Base-by-base conservation (phyloP, 2,888 invertebrate genomes). In the Pseudococcus viburni region DNA sequence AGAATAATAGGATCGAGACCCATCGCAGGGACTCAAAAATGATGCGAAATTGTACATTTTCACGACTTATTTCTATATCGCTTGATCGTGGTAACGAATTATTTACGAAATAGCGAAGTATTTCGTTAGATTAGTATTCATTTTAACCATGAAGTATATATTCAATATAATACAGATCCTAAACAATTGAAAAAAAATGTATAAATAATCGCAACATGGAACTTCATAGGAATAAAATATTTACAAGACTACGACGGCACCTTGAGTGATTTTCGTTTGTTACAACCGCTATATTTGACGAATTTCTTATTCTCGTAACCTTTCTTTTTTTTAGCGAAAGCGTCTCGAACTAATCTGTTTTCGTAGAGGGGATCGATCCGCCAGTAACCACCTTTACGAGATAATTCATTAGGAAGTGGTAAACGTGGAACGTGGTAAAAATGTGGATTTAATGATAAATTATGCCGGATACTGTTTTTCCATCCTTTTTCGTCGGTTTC, bases 401-500 rank as follows among this genome's bases (percentile, higher is more conserved):
- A 87, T 80, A 87, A 55, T 73, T 87, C 87, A 77, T 87, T 77
- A 22, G 87, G 87, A 80, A 77, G 87, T 80, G 87, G 87, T 80
- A 80, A 80, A 80, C 87, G 87, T 80, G 87, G 87, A 48, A 87
- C 87, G 48, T 87, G 87, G 87, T 83, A 87, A 80, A 87, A 87
- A 55, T 87, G 87, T 39, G 87, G 87, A 19, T 87, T 87, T n/a
- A 87, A 42, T 48, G 87, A 87, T 73, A 87, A 55, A n/a, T 87
- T 87, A 33, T 87, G 87, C 33, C 87, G 46, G 80, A 87, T 87
- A 17, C 87, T 87, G 39, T 87, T 87, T 80, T 87, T 87, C 87
- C 87, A 87, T 55, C 87, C 87, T 87, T 87, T 87, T 39, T 87
- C 87, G 39, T 87, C 87, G 17, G 87, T 87, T 73, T 87, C 87